Conservation (phyloP, 2,888 invertebrate species). For the Scrobipalpa atriplicella region DNA sequence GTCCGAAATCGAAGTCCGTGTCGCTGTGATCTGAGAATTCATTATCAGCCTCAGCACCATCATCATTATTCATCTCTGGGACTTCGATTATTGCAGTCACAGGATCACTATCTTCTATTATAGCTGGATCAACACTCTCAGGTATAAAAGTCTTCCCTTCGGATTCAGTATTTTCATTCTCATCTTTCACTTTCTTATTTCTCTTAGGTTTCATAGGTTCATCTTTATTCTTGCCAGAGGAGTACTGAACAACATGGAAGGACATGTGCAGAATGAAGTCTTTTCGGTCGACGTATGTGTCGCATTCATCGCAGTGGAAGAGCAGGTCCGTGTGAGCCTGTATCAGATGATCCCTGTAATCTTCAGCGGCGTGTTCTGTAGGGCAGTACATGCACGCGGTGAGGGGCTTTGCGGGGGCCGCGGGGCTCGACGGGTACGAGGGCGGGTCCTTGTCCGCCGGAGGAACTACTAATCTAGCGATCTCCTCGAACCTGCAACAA, state of each 20-base stretch:
- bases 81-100: neutral
- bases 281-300: slow-evolving; percentile 55
- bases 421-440: slow-evolving; percentile 12
- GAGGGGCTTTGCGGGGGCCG: slow-evolving; percentile 26
- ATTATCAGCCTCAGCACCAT: slow-evolving; percentile 31
- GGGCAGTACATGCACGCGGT: slow-evolving; percentile 50
- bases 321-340: slow-evolving; percentile 55
- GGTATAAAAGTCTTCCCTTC: too few relatives aligned
- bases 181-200: slow-evolving; percentile 1
- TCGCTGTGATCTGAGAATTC: slow-evolving; percentile 62
- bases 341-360: slow-evolving; percentile 53
- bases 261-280: slow-evolving; percentile 67
- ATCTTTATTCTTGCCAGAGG: slow-evolving; percentile 26
- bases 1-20: slow-evolving; percentile 51
- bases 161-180: slow-evolving; percentile 6
- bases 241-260: slow-evolving; percentile 54
- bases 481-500: slow-evolving; percentile 53
- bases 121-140: neutral
- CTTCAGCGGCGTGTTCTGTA: slow-evolving; percentile 31
- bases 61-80: neutral
- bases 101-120: neutral
- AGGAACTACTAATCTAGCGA: slow-evolving; percentile 32
- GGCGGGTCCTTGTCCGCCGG: slow-evolving; percentile 24
- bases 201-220: neutral
- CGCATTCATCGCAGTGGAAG: slow-evolving; percentile 71